Evolutionary conservation across 2,888 invertebrate species (phyloP), one percentile per base, ranked within the genome.

Genomic region (Apamea anceps): DNA sequence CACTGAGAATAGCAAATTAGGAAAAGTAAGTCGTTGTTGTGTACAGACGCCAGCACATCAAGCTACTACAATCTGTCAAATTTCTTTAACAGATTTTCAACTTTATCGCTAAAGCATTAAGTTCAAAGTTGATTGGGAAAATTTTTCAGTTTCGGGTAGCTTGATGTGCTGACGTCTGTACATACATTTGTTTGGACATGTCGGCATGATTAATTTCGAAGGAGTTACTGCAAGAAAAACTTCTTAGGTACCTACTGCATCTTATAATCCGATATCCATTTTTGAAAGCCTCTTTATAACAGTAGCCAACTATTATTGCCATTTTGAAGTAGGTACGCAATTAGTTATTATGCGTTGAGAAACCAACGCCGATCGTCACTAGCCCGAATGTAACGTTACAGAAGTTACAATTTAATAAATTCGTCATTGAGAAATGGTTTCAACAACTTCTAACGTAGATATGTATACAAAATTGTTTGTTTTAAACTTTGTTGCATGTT

Each of bases 121-220:
- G n/a, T n/a, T n/a, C n/a, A n/a, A n/a, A n/a, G n/a, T n/a, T n/a
- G n/a, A n/a, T n/a, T n/a, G n/a, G n/a, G n/a, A n/a, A n/a, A n/a
- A n/a, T n/a, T n/a, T n/a, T n/a, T n/a, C n/a, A n/a, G n/a, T n/a
- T n/a, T n/a, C n/a, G n/a, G n/a, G n/a, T n/a, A n/a, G n/a, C n/a
- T n/a, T n/a, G n/a, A n/a, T n/a, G n/a, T n/a, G n/a, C n/a, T n/a
- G n/a, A n/a, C n/a, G n/a, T n/a, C n/a, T n/a, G n/a, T n/a, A n/a
- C n/a, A n/a, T n/a, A 74, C 15, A 66, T 57, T 79, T 72, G 85
- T 54, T 60, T 81, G 51, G 42, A 75, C n/a, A 62, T 54, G 1
- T 45, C 15, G 32, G 21, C n/a, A 62, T 75, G 32, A 80, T 68
- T 75, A 18, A 72, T 37, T 45, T 51, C 25, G 67, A 51, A 68